These are phyloP conservation scores for Hyposmocoma kahamanoa DNA, from an alignment of 1,140 invertebrate genomes.

Conservation along the genomic window DNA sequence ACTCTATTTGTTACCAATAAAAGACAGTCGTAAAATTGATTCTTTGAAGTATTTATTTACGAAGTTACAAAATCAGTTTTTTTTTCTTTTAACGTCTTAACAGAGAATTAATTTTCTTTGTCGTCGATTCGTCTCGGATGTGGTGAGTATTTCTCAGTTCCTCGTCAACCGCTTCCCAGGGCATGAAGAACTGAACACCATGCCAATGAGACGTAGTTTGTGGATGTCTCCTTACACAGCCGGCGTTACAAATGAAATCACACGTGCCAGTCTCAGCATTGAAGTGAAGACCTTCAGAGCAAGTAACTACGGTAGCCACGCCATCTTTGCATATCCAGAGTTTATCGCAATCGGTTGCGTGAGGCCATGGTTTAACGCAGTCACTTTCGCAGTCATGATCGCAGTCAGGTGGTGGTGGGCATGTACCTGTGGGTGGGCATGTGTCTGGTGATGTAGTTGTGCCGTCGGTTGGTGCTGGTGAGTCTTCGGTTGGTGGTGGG, in stretches of 20 bases:
- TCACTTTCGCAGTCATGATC: constrained; percentile 15
- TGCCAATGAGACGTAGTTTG: constrained; percentile 4
- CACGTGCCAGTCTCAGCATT: constrained; percentile 37
- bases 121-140: too few species aligned
- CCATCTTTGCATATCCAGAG: constrained; percentile 73
- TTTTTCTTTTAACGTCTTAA: too few species aligned
- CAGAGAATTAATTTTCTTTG: too few species aligned
- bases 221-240: constrained; percentile 9
- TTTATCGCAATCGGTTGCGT: constrained; percentile 66
- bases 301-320: constrained; percentile 49
- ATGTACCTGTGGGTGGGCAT: too few species aligned
- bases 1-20: too few species aligned
- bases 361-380: constrained; percentile 45
- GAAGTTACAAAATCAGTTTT: too few species aligned
- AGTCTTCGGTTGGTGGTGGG: background rate
- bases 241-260: constrained; percentile 24
- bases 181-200: constrained; percentile 14
- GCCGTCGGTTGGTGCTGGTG: background rate
- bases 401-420: constrained; percentile 9
- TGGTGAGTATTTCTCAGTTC: background rate
- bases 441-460: too few species aligned
- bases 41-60: too few species aligned
- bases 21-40: too few species aligned
- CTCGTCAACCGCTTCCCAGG: constrained; percentile 9
- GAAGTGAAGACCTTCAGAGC: constrained; percentile 73